phyloP scores from a whole-genome alignment of 2,888 invertebrate genomes.

The Steinernema carpocapsae region DNA sequence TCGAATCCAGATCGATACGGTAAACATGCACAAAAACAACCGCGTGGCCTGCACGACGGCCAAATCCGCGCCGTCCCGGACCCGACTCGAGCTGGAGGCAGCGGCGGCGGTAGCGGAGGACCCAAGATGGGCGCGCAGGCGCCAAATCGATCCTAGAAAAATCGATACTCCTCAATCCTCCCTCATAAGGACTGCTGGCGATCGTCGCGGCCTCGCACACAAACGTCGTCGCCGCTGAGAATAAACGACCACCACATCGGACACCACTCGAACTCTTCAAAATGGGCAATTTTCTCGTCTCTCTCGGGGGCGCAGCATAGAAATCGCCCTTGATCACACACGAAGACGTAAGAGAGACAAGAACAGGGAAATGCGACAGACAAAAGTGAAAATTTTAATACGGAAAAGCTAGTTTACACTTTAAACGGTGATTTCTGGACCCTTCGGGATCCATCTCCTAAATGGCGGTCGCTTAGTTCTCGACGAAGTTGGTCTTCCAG shows the following conservation, averaged over 20 bases:
- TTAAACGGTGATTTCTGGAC: not conserved
- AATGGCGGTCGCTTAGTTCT: conserved; percentile 21
- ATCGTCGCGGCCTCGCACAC: not conserved
- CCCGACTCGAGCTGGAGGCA: conserved; percentile 21
- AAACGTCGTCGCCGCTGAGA: not conserved
- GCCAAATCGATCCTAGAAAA: conserved; percentile 15
- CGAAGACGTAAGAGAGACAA: too few relatives aligned
- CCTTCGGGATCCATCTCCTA: not conserved
- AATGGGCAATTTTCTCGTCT: too few relatives aligned
- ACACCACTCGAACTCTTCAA: too few relatives aligned
- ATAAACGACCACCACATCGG: too few relatives aligned
- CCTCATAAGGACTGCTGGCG: not conserved
- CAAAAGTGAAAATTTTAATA: not conserved
- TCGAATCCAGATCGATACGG: too few relatives aligned
- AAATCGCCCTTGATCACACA: too few relatives aligned
- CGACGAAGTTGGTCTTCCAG: conserved; percentile 43
- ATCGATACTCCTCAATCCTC: conserved; percentile 7
- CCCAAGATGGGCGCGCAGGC: not conserved
- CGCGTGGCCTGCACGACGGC: too few relatives aligned
- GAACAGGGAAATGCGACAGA: not conserved
- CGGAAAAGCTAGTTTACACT: conserved; percentile 30
- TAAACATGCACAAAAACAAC: too few relatives aligned
- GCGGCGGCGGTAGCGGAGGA: too few relatives aligned
- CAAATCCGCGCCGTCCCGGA: not conserved
- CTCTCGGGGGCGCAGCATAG: too few relatives aligned